Evolutionary conservation across 2,888 invertebrate species (phyloP), one percentile per base, ranked within the genome.

Genomic region (Flexamia atlantica): DNA sequence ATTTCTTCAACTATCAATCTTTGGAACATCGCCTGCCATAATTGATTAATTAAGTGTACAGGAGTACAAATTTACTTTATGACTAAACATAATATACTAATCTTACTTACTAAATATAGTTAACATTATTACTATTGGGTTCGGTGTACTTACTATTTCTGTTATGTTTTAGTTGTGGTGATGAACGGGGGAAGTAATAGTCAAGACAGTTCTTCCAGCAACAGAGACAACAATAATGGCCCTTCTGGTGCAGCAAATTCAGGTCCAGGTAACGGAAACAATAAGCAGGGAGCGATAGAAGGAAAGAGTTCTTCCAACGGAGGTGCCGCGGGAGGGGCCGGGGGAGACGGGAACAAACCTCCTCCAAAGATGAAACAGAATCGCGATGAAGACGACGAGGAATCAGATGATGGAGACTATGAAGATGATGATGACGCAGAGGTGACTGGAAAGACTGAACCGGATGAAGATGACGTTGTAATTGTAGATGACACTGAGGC

Each of bases 141-240:
- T n/a, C n/a, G n/a, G n/a, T n/a, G n/a, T n/a, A n/a, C 53, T 53
- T 23, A 53, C 53, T 53, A 53, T 30, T 25, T 25, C 12, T 25
- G n/a, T n/a, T 28, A 28, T 64, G 64, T 64, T 64, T 28, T 30
- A 70, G 40, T 40, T 70, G 70, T 68, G 7, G 12, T 36, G 40
- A 70, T 70, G 70, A 70, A 70, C 40, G 70, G 70, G 9, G 70
- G 70, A 10, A 40, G 40, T n/a, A 72, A 40, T 23, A 40, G 40
- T 40, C 72, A 72, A 40, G 72, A 20, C 4, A 72, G 72, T 42
- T 72, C 72, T 40, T 5, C 36, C 30, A n/a, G 20, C 10, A 72
- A 40, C 23, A 20, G 10, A 36, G 23, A 40, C 1, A 40, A 25
- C 9, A 20, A n/a, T 14, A 72, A 72, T 36, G 40, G 23, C 17